These are phyloP conservation scores for Borostomias antarcticus DNA, from an alignment of 2,797 vertebrate species.

Conservation along the genomic window DNA sequence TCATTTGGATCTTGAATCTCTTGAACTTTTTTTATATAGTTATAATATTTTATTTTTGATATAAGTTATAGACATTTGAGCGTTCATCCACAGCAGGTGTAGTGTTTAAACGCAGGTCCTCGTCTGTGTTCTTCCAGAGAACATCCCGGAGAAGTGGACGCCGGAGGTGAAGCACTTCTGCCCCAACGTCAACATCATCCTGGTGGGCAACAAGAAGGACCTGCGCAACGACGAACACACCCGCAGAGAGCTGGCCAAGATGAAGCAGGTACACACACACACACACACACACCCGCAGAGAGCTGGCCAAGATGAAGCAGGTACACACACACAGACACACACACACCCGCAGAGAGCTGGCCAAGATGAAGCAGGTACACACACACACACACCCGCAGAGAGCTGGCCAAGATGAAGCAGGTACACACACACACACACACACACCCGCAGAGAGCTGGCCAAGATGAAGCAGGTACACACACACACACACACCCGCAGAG, in stretches of 20 bases:
- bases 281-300: slow-evolving; percentile 7
- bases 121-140: slow-evolving; percentile 77
- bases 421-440: neutral
- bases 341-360: no score
- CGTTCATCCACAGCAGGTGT: neutral
- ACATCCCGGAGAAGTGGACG: slow-evolving; percentile 98
- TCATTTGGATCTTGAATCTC: no score
- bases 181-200: slow-evolving; percentile 96
- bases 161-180: slow-evolving; percentile 98
- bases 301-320: no score
- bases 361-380: no score
- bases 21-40: no score
- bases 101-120: slow-evolving; percentile 33
- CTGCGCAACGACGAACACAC: slow-evolving; percentile 93
- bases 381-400: neutral
- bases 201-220: slow-evolving; percentile 98
- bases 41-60: no score
- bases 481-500: no score
- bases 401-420: no score
- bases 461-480: neutral
- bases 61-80: no score
- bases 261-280: slow-evolving; percentile 89
- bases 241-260: slow-evolving; percentile 91
- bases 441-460: no score
- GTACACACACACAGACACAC: neutral